A percentile compares a stretch with the other conserved stretches of the same genome.
Conservation (phyloP, 2,888 invertebrate species). For the Himalopsyche anomala region DNA sequence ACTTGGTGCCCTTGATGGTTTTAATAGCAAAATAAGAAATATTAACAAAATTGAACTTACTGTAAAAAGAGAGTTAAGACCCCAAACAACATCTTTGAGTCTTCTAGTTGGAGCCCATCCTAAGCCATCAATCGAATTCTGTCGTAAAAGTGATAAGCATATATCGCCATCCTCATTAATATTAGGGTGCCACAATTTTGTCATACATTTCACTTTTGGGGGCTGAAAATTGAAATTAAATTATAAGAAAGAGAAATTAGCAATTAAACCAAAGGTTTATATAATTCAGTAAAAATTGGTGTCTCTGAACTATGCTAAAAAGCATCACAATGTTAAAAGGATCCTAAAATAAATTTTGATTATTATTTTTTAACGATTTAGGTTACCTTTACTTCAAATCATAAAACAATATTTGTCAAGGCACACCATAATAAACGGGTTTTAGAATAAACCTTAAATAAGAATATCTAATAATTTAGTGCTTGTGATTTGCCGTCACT, state of each 20-base stretch:
- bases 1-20: neutral
- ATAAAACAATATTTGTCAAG: too few relatives aligned
- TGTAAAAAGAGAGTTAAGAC: constrained; percentile 93
- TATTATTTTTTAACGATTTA: too few relatives aligned
- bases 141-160: constrained; percentile 91
- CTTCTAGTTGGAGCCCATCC: constrained; percentile 96
- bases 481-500: too few relatives aligned
- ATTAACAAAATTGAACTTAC: constrained; percentile 76
- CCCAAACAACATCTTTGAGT: constrained; percentile 96
- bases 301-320: too few relatives aligned
- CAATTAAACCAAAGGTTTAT: too few relatives aligned
- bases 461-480: too few relatives aligned
- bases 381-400: too few relatives aligned
- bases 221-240: constrained; percentile 80
- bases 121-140: constrained; percentile 94
- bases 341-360: too few relatives aligned
- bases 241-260: neutral
- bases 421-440: too few relatives aligned
- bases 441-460: too few relatives aligned
- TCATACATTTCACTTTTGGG: constrained; percentile 92
- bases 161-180: constrained; percentile 95
- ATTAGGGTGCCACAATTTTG: constrained; percentile 97
- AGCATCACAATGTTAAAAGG: too few relatives aligned
- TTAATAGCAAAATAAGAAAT: neutral
- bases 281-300: too few relatives aligned